These are phyloP conservation scores for Numenius phaeopus DNA, from an alignment of 2,797 vertebrate species.

Conservation along the genomic window DNA sequence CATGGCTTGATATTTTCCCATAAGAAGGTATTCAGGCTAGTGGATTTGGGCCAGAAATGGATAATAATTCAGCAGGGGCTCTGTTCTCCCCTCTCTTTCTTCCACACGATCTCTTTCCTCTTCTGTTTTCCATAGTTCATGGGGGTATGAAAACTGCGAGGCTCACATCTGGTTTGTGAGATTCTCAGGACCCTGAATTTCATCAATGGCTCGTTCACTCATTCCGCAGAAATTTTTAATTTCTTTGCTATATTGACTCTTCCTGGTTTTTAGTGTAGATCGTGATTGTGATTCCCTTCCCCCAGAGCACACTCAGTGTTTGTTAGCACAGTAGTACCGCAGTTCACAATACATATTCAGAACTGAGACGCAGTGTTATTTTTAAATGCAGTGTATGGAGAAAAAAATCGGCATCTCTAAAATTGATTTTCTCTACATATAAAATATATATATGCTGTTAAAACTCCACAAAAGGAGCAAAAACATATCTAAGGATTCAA, in stretches of 20 bases:
- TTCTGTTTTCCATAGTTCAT: background rate
- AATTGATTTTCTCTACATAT: constrained; percentile 14
- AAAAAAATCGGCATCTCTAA: background rate
- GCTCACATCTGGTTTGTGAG: accelerated
- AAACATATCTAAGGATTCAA: constrained; percentile 48
- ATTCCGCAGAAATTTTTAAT: accelerated
- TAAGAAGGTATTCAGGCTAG: background rate
- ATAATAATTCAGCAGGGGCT: background rate
- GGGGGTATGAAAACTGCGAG: background rate
- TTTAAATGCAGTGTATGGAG: background rate
- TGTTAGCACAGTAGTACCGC: background rate
- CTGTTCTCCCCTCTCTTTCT: background rate
- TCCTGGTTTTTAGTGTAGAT: background rate
- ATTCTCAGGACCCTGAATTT: background rate
- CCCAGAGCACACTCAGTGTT: background rate
- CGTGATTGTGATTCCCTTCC: background rate
- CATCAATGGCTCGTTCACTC: background rate
- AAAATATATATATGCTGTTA: constrained; percentile 22
- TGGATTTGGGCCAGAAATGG: background rate
- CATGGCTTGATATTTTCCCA: background rate
- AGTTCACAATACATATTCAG: background rate
- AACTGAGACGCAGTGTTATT: background rate
- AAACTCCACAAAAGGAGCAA: constrained; percentile 75
- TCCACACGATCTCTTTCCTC: background rate
- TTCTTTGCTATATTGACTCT: background rate